phyloP scores from a whole-genome alignment of 2,888 invertebrate genomes.

The Lycocerus yunnanus region DNA sequence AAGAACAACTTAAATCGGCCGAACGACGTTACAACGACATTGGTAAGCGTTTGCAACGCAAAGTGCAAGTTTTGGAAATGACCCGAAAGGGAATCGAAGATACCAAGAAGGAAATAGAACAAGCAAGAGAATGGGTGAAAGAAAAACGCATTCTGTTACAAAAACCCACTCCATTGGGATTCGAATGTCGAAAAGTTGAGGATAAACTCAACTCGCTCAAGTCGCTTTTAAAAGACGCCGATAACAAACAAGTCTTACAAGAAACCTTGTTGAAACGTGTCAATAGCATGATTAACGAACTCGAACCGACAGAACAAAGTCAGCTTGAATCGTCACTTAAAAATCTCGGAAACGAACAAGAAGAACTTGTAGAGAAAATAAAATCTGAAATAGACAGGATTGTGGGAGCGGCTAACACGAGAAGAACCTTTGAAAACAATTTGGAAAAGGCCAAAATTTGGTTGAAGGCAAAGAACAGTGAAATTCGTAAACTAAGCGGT shows the following conservation, averaged over 20 bases:
- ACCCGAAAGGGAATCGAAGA: slow-evolving; percentile 83
- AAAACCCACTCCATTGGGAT: slow-evolving; percentile 72
- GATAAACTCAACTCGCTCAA: slow-evolving; percentile 73
- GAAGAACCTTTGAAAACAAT: slow-evolving; percentile 77
- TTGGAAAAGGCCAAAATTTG: slow-evolving; percentile 80
- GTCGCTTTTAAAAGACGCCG: slow-evolving; percentile 79
- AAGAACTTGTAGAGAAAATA: slow-evolving; percentile 70
- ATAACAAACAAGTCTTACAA: slow-evolving; percentile 80
- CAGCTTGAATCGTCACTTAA: slow-evolving; percentile 75
- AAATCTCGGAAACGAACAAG: slow-evolving; percentile 75
- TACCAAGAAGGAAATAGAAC: slow-evolving; percentile 78
- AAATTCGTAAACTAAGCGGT: slow-evolving; percentile 75
- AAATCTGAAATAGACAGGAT: slow-evolving; percentile 76
- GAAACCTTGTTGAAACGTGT: slow-evolving; percentile 84
- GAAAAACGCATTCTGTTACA: slow-evolving; percentile 71
- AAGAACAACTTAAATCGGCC: slow-evolving; percentile 84
- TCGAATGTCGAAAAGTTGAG: slow-evolving; percentile 76
- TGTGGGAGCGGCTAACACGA: slow-evolving; percentile 70
- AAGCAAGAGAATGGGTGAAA: slow-evolving; percentile 79
- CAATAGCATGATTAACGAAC: slow-evolving; percentile 80
- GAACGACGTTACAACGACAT: slow-evolving; percentile 86
- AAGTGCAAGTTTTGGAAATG: slow-evolving; percentile 80
- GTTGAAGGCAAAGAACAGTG: slow-evolving; percentile 77
- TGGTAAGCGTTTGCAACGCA: slow-evolving; percentile 81
- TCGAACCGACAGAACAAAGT: slow-evolving; percentile 83